Percentiles rank a stretch among this genome's conserved stretches.
Evolutionary conservation across 2,113 vertebrate genomes (phyloP).

Genomic region (Phodopus roborovskii): DNA sequence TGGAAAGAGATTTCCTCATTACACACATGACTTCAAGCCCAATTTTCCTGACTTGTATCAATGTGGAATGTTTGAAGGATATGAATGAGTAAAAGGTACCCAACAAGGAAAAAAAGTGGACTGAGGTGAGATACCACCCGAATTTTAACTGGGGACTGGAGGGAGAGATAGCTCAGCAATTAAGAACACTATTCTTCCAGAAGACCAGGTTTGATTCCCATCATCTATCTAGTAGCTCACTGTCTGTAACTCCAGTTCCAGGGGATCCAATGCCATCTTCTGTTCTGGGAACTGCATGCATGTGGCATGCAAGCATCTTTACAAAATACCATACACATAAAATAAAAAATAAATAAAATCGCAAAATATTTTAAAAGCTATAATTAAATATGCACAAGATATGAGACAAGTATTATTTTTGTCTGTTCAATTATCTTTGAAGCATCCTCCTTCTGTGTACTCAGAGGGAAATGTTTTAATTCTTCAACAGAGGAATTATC

Average conservation of each 20-base stretch:
- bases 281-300: background rate
- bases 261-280: background rate
- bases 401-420: background rate
- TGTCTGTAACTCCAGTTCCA: background rate
- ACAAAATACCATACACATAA: too few relatives aligned
- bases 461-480: background rate
- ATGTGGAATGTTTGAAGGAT: constrained; percentile 61
- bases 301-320: too few relatives aligned
- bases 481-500: background rate
- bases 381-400: background rate
- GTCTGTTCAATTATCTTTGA: background rate
- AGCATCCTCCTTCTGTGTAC: background rate
- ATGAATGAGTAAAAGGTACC: constrained; percentile 42
- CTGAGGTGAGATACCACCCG: background rate
- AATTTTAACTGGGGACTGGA: background rate
- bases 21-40: constrained; percentile 62
- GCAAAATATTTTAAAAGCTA: background rate
- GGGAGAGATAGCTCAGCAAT: too few relatives aligned
- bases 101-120: background rate
- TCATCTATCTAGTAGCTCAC: too few relatives aligned
- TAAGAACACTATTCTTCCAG: background rate
- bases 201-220: background rate
- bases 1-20: constrained; percentile 38
- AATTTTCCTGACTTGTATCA: constrained; percentile 66
- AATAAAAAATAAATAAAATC: background rate